Evolutionary conservation across 2,888 invertebrate genomes (phyloP).

Genomic region (Rhagonycha lutea): DNA sequence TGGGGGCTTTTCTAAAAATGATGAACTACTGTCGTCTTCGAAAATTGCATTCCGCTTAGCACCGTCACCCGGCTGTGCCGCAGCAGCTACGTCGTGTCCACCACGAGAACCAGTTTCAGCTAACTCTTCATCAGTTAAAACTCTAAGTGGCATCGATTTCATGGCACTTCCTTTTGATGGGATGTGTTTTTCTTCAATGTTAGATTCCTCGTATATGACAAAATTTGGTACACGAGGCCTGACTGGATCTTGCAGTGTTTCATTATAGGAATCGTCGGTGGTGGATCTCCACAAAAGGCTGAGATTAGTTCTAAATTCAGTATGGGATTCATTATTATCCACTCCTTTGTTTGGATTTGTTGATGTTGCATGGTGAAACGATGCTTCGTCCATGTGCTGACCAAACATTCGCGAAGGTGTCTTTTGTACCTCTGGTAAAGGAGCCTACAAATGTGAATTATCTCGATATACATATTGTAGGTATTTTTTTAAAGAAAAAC

Average conservation of each 20-base stretch:
- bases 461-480: neutral
- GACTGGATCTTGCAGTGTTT: conserved; percentile 5
- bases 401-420: conserved; percentile 8
- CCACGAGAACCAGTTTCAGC: conserved; percentile 54
- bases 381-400: conserved; percentile 4
- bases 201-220: conserved; percentile 29
- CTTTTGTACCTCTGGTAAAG: neutral
- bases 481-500: neutral
- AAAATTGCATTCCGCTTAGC: conserved; percentile 39
- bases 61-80: conserved; percentile 49
- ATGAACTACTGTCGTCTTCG: conserved; percentile 38
- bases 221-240: conserved; percentile 21
- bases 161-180: conserved; percentile 45
- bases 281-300: conserved; percentile 20
- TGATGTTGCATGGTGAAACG: neutral
- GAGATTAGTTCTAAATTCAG: conserved; percentile 10
- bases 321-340: neutral
- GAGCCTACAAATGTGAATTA: neutral
- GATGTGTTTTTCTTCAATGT: conserved; percentile 6
- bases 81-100: conserved; percentile 48
- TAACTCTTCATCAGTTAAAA: conserved; percentile 49
- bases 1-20: conserved; percentile 16
- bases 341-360: neutral
- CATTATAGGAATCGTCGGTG: conserved; percentile 1
- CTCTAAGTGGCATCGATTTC: conserved; percentile 53